phyloP scores from a whole-genome alignment of 2,888 invertebrate species.

The Agriopis marginaria region DNA sequence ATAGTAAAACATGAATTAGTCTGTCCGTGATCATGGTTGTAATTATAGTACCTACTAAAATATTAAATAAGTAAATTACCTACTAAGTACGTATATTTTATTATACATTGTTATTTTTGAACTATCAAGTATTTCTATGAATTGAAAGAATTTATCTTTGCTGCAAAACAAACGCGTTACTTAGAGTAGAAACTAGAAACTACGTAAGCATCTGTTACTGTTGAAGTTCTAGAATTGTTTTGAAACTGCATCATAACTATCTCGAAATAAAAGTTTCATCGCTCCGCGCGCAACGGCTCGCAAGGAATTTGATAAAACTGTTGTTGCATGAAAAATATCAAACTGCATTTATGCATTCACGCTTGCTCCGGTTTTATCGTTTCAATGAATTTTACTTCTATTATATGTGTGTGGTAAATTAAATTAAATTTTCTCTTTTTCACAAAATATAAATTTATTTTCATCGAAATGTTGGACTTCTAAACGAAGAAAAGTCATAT shows the following conservation, averaged over 20 bases:
- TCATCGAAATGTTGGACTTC: too few relatives aligned
- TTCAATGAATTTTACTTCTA: not conserved
- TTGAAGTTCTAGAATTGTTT: slow-evolving; percentile 39
- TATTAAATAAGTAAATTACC: too few relatives aligned
- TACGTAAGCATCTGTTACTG: slow-evolving; percentile 21
- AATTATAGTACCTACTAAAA: too few relatives aligned
- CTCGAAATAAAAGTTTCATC: slow-evolving; percentile 41
- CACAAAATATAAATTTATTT: not conserved
- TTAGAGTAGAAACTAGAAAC: not conserved
- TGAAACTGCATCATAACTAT: slow-evolving; percentile 43
- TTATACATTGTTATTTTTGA: too few relatives aligned
- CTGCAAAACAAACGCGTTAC: slow-evolving; percentile 14
- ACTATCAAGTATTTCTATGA: too few relatives aligned
- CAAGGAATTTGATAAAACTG: slow-evolving; percentile 41
- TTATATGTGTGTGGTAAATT: not conserved
- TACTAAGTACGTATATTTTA: too few relatives aligned
- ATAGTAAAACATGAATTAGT: too few relatives aligned
- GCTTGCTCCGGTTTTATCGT: slow-evolving; percentile 1
- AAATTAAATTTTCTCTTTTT: not conserved
- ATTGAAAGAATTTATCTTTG: not conserved
- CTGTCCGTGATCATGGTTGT: too few relatives aligned
- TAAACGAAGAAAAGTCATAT: too few relatives aligned
- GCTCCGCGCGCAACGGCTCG: slow-evolving; percentile 18
- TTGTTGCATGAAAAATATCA: slow-evolving; percentile 39
- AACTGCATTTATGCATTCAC: slow-evolving; percentile 26